phyloP scores from a whole-genome alignment of 1,140 invertebrate species.

The Lasaia peninsularis region DNA sequence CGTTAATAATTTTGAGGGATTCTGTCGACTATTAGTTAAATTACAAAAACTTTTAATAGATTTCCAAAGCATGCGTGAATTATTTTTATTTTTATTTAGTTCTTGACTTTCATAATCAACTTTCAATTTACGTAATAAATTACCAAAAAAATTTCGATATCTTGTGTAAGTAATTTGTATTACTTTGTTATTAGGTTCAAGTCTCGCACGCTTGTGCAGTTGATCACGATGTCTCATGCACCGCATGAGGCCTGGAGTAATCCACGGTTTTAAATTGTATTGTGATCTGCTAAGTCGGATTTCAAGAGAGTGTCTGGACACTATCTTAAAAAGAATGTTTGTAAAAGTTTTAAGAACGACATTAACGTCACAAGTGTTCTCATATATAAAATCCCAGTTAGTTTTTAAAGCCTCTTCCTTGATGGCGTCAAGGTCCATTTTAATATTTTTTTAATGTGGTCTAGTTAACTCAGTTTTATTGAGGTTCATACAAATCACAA shows the following conservation, averaged over 20 bases:
- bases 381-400: slow-evolving; percentile 7
- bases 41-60: slow-evolving; percentile 25
- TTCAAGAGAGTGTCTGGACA: neutral
- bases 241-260: slow-evolving; percentile 23
- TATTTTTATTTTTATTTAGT: slow-evolving; percentile 20
- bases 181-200: slow-evolving; percentile 14
- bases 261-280: slow-evolving; percentile 23
- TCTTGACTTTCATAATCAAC: slow-evolving; percentile 18
- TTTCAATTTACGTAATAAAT: slow-evolving; percentile 27
- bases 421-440: slow-evolving; percentile 10
- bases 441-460: neutral
- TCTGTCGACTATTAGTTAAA: neutral
- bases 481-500: neutral
- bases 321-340: neutral
- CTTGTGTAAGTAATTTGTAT: slow-evolving; percentile 17
- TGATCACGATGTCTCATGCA: slow-evolving; percentile 25
- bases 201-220: slow-evolving; percentile 10
- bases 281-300: slow-evolving; percentile 7
- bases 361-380: slow-evolving; percentile 1
- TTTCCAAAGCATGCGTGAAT: slow-evolving; percentile 25
- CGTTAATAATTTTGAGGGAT: neutral
- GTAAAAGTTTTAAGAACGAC: neutral
- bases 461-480: neutral
- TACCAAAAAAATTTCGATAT: slow-evolving; percentile 27
- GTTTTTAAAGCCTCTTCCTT: slow-evolving; percentile 12